Base-by-base conservation (phyloP, 1,140 invertebrate species). In the Streblospio benedicti region DNA sequence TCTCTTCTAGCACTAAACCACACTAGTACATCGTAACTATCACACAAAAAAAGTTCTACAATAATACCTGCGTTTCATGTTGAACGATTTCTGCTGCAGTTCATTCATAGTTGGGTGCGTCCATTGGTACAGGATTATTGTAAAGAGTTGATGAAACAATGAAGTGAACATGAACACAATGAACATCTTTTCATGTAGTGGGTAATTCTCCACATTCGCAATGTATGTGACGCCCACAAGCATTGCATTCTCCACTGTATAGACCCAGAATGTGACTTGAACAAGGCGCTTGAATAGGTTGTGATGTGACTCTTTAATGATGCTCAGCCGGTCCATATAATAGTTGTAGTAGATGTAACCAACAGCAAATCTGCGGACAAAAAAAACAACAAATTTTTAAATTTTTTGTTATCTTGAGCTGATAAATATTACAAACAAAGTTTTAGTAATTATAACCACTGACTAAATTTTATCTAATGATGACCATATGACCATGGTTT, bases 131-230 rank as follows among this genome's bases (percentile, higher is more conserved):
- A 59, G 28, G 16, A 53, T 52, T 38, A 59, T 27, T 20, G 18
- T 32, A 28, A 59, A 5, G 12, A 59, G 23, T 31, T 59, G 25
- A 51, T 59, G 41, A 20, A 53, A 31, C 18, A 50, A 16, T 27
- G 25, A 90, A 59, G 87, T 86, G 61, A 90, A 79, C 91, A 94
- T 93, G 74, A 94, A 94, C 57, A 86, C 81, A 66, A 93, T 89
- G 78, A 94, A 93, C 68, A 93, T 87, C 76, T 92, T 91, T 75
- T 93, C 90, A 77, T 93, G 91, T 50, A 92, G 80, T 68, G 89
- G 88, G 81, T 93, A 94, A 79, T 94, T 94, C 80, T 93, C 91
- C 73, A 85, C 85, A 77, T 93, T 93, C 32, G 90, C 92, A 72
- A 94, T 89, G 76, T 92, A 93, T 16, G 91, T 91, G 16, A 93